Evolutionary conservation across 2,113 vertebrate genomes (phyloP), one percentile per base, ranked within the genome.

Genomic region (Ciconia boyciana): DNA sequence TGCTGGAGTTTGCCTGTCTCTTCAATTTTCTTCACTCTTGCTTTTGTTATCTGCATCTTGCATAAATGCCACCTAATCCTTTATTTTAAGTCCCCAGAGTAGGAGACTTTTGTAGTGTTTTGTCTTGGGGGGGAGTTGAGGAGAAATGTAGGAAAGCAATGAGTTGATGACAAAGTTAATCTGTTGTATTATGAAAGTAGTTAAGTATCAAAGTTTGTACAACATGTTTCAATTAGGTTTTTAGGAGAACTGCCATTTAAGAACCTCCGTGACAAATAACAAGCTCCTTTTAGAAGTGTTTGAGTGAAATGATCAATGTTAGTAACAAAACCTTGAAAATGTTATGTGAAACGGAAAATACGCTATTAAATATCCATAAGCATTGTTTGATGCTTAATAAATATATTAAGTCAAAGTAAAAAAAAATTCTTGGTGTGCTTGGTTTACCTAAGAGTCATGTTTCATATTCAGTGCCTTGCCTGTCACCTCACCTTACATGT

Each of bases 1-100:
- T 98, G 98, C 98, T 97, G 98, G 97, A 98, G 97, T 97, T 97
- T 97, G 97, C 97, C 98, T 99, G 99, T 99, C 99, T 98, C 95
- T 98, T 98, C 98, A 98, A 99, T 99, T 99, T 99, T 98, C 98
- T 98, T 96, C 98, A 98, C 98, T 98, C 98, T 97, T 97, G 97
- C 98, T 98, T 98, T 98, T 98, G 98, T 98, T 98, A 96, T 98
- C 97, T 97, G 96, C 83, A 96, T 98, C 97, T 98, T 97, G 96
- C 98, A 97, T 98, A 98, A 98, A 98, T 98, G 97, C 97, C 84
- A 94, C 95, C 96, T 97, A 98, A 98, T 97, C 97, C 97, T 98
- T 98, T 96, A 95, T 86, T 98, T 98, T 93, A 97, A 97, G 94
- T 98, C 97, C 61, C 78, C 89, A 49, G 74, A 90, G 87, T 84